Evolutionary conservation across 2,888 invertebrate species (phyloP), one percentile per base, ranked within the genome.

Genomic region (Drosophila mimica): DNA sequence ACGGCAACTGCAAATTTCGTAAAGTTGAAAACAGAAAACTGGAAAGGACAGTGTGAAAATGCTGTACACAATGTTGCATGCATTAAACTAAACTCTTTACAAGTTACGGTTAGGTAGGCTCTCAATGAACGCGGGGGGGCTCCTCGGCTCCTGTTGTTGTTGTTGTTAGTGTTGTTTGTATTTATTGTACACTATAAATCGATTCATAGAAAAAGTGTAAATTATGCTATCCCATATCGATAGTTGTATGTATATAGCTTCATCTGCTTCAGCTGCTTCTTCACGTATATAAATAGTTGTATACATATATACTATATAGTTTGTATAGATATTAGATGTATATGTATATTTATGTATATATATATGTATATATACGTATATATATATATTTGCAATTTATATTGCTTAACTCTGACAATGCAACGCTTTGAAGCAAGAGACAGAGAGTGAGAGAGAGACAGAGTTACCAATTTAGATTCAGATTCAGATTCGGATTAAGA

Each of bases 181-280:
- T 65, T 72, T 82, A 79, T 85, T 76, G 83, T 84, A 88, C 87
- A 75, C 88, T 85, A 87, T 85, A 87, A 87, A 89, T 88, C 87
- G 88, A 85, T 81, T 88, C 85, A 89, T 87, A 87, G 87, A 87
- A 87, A 87, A 87, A 85, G 88, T 87, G 89, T 87, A 87, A 87
- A 89, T 89, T 89, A 87, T 81, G 77, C 87, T 87, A 87, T 85
- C 73, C 76, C 81, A 83, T 83, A 81, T 90, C 66, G 88, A 86
- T 82, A 84, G 86, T 74, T 78, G 56, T 76, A 76, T 77, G 70
- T 79, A 77, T 77, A 77, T 80, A 83, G 83, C 79, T 59, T 76
- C 67, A 48, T 54, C 69, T 76, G 64, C 67, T 70, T 59, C 78
- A 65, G 63, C 71, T 71, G 62, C 28, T 8, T 59, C 40, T 40